Percentiles rank a stretch among this genome's conserved stretches.
Evolutionary conservation across 2,113 vertebrate genomes (phyloP).

Genomic region (Isichthys henryi): DNA sequence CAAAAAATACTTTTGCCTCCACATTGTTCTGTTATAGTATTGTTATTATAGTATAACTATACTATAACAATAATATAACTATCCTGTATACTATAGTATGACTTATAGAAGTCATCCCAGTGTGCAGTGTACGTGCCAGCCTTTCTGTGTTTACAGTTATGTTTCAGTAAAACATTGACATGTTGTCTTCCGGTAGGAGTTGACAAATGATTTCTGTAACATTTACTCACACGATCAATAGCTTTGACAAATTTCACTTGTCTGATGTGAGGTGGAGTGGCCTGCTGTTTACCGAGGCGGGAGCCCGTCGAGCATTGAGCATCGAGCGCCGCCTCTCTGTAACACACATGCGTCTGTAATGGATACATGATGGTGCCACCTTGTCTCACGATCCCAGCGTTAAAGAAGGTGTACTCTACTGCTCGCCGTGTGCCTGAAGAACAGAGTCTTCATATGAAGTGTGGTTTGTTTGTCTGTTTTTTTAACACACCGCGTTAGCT

Average conservation of each 20-base stretch:
- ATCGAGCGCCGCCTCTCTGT: constrained; percentile 24
- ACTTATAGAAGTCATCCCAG: not conserved
- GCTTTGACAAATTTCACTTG: constrained; percentile 84
- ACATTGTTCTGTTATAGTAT: not conserved
- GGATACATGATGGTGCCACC: not conserved
- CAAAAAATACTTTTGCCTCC: not conserved
- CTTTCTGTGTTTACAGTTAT: constrained; percentile 30
- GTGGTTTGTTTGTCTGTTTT: not conserved
- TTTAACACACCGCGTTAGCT: not conserved
- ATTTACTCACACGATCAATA: constrained; percentile 91
- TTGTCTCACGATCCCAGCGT: not conserved
- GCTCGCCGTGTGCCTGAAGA: not conserved
- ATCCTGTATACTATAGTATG: not conserved
- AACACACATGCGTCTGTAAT: not conserved
- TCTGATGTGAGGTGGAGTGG: constrained; percentile 77
- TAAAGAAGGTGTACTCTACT: not conserved
- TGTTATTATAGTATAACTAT: not conserved
- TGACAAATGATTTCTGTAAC: constrained; percentile 90
- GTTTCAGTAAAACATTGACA: constrained; percentile 64
- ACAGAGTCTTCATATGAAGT: not conserved
- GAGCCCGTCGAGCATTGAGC: constrained; percentile 46
- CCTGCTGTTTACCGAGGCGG: constrained; percentile 52
- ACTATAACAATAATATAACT: not conserved
- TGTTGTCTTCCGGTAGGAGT: constrained; percentile 68
- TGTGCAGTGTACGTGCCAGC: not conserved